Conservation (phyloP, 2,113 vertebrate species). For the Collichthys lucidus region DNA sequence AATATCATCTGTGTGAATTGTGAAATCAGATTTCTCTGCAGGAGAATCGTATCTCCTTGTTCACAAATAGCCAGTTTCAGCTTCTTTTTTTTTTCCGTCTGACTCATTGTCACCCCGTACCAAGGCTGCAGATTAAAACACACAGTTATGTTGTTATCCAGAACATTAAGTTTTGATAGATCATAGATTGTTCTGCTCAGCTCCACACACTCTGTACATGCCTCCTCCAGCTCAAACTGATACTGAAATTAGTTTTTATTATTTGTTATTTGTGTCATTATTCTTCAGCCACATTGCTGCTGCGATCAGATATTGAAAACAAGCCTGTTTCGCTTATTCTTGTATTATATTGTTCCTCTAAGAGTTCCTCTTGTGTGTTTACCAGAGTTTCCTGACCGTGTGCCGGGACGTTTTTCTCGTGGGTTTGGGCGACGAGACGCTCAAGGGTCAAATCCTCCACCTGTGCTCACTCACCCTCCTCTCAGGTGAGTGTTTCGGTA, state of each 20-base stretch:
- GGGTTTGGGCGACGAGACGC: slow-evolving; percentile 84
- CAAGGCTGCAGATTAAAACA: background rate
- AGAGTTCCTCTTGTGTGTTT: slow-evolving; percentile 6
- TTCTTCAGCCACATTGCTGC: slow-evolving; percentile 27
- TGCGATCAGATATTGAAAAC: slow-evolving; percentile 38
- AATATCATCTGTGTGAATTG: background rate
- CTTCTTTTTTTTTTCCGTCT: slow-evolving; percentile 6
- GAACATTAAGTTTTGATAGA: slow-evolving; percentile 57
- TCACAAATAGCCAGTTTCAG: slow-evolving; percentile 22
- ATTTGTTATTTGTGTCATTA: slow-evolving; percentile 44
- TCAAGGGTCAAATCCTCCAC: slow-evolving; percentile 86
- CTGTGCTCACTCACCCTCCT: slow-evolving; percentile 83
- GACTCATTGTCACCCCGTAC: slow-evolving; percentile 4
- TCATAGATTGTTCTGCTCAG: slow-evolving; percentile 46
- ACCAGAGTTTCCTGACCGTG: slow-evolving; percentile 87
- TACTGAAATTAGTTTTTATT: slow-evolving; percentile 40
- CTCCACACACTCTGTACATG: slow-evolving; percentile 25
- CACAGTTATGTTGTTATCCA: slow-evolving; percentile 36
- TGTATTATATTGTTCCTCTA: background rate
- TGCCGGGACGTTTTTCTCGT: slow-evolving; percentile 89
- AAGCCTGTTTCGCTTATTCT: slow-evolving; percentile 3
- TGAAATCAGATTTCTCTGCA: slow-evolving; percentile 34
- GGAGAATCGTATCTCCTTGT: slow-evolving; percentile 10
- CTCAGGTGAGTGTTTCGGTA: slow-evolving; percentile 82
- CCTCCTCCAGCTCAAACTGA: slow-evolving; percentile 7